Base-by-base conservation (phyloP, 2,888 invertebrate species). In the Polyploca ridens region DNA sequence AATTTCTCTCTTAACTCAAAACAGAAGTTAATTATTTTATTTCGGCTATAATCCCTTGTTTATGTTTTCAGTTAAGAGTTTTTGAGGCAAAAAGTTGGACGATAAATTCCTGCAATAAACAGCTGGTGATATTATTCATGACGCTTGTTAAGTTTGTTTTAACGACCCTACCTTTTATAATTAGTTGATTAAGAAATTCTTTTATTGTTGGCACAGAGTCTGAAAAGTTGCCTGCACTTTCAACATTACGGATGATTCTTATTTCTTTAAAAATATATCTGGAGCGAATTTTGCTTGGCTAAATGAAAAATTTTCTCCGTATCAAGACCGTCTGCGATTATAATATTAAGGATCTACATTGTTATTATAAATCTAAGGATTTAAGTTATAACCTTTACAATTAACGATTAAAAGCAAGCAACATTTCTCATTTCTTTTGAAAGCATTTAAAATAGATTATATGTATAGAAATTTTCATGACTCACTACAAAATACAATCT, bases 81-180 rank as follows among this genome's bases (percentile, higher is more conserved):
- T 86, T 83, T 83, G 86, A 85, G 83, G 83, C 83, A 76, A 81
- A 86, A 91, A 90, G 87, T 91, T 90, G 76, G 71, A 73, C 87
- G 79, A 89, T 91, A 91, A 91, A 91, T 90, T 90, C 75, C 71
- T 79, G 87, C 89, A 89, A 90, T 90, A 87, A 90, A 87, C 90
- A 90, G 89, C 87, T 83, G 89, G 87, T 87, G 89, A 90, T 90
- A 89, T 90, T 90, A 91, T 91, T 90, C 89, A 91, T 88, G 86
- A 87, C 84, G 84, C 84, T 87, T 87, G 86, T 87, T 85, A 85
- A 90, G 87, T 90, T 91, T 90, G 87, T 87, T 90, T 86, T 89
- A 87, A 88, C 84, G 84, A 84, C 81, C 78, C 74, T 77, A 85
- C 87, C 86, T 87, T 85, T 89, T 84, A 86, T 86, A 88, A 86